Evolutionary conservation across 2,113 vertebrate genomes (phyloP), one percentile per base, ranked within the genome.

Genomic region (Trematocara zebra): DNA sequence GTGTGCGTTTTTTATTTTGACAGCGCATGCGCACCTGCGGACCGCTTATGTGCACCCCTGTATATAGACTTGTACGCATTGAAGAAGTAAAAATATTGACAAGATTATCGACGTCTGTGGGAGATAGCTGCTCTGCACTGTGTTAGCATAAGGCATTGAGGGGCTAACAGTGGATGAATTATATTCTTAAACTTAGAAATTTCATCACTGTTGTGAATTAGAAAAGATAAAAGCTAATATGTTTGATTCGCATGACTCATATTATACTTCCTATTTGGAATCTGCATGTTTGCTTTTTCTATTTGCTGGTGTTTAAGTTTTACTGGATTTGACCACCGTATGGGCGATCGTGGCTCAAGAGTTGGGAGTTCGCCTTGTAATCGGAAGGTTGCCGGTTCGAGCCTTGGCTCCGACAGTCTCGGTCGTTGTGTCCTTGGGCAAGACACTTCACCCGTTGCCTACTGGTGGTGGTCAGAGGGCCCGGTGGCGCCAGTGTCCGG

Each of bases 31-130:
- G 0, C 56, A 59, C 14, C 26, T 31, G 56, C 2, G 8, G 56
- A 17, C 56, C 1, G 0, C 14, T 59, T 59, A 31, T 59, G 26
- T 31, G 8, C 56, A 31, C 0, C 5, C 14, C 26, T 59, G 31
- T 35, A 11, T 35, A 35, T 35, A 35, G 59, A n/a, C 17, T 35
- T 11, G 59, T 11, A 64, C 0, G 6, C 2, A 64, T 1, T 64
- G 17, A 64, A 64, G 31, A 64, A 35, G 31, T 35, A 64, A 64
- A 35, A 64, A 35, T n/a, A 64, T 64, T 64, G 9, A 35, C 17
- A 64, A 37, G 33, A 64, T 64, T 37, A 64, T 7, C 17, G 1
- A 61, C 17, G 2, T 35, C 31, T 35, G 57, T 61, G 57, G 57
- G 57, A 61, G 57, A 4, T n/a, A 64, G 59, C 59, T 64, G 6